phyloP scores from a whole-genome alignment of 1,140 invertebrate species.

The Glomeris maerens region DNA sequence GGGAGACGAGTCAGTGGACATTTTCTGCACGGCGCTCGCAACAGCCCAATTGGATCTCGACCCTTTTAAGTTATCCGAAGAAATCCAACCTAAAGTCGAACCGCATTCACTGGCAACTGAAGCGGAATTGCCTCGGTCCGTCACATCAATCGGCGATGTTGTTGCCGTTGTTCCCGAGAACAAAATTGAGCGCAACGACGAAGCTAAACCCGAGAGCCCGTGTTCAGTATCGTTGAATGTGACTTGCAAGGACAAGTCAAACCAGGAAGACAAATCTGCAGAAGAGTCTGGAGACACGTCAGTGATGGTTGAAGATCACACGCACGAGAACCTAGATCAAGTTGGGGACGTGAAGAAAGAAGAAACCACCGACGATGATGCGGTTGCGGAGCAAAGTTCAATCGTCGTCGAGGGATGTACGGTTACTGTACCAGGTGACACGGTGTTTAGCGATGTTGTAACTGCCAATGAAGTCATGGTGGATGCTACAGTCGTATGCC shows the following conservation, averaged over 20 bases:
- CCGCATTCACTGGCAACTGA: too few species aligned
- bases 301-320: too few species aligned
- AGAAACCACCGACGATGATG: neutral
- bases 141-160: too few species aligned
- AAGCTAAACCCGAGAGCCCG: too few species aligned
- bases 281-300: neutral
- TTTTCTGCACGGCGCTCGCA: conserved; percentile 29
- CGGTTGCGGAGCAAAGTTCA: neutral
- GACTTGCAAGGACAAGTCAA: neutral
- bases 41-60: conserved; percentile 30
- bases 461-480: conserved; percentile 9
- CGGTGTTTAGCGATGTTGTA: conserved; percentile 10
- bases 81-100: too few species aligned
- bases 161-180: too few species aligned
- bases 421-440: conserved; percentile 7
- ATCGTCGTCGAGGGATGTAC: neutral
- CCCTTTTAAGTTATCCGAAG: conserved; percentile 23
- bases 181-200: too few species aligned
- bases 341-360: too few species aligned
- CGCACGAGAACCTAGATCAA: too few species aligned
- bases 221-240: too few species aligned
- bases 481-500: neutral
- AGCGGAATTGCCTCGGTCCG: too few species aligned
- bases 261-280: neutral
- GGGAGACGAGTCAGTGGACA: conserved; percentile 18